phyloP scores from a whole-genome alignment of 2,888 invertebrate species.

The Cryptophagus acutangulus region DNA sequence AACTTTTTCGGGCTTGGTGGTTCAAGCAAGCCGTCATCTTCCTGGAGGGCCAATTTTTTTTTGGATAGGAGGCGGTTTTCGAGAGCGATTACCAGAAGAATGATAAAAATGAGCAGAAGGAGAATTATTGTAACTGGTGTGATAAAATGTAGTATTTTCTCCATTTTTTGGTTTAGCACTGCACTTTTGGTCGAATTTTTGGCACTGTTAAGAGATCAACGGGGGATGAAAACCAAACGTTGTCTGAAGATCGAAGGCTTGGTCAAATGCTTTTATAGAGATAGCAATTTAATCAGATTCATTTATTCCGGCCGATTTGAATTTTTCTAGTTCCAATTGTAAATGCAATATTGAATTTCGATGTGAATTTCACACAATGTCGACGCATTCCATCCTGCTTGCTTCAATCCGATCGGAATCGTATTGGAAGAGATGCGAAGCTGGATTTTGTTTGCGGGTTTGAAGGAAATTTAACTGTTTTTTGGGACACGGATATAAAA shows the following conservation, averaged over 20 bases:
- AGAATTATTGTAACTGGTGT: neutral
- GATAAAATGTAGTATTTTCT: neutral
- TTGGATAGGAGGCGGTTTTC: neutral
- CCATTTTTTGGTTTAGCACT: too few relatives aligned
- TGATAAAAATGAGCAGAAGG: neutral
- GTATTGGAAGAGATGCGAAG: too few relatives aligned
- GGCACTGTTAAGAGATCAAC: constrained; percentile 17
- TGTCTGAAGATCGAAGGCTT: constrained; percentile 14
- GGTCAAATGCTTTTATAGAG: constrained; percentile 2
- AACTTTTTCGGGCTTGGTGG: constrained; percentile 53
- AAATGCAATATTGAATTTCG: too few relatives aligned
- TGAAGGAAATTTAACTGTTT: too few relatives aligned
- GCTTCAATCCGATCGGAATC: too few relatives aligned
- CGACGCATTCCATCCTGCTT: constrained; percentile 2
- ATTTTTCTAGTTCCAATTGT: constrained; percentile 3
- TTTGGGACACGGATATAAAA: constrained; percentile 1
- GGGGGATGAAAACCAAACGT: constrained; percentile 13
- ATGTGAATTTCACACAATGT: too few relatives aligned
- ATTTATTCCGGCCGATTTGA: constrained; percentile 1
- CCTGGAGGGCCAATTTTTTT: neutral
- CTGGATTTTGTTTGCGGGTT: too few relatives aligned
- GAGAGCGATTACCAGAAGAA: neutral
- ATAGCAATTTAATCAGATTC: neutral
- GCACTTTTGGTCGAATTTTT: neutral
- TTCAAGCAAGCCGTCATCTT: constrained; percentile 24